Percentiles rank a stretch among this genome's conserved stretches.
Evolutionary conservation across 2,113 vertebrate genomes (phyloP).

Genomic region (Spea bombifrons): DNA sequence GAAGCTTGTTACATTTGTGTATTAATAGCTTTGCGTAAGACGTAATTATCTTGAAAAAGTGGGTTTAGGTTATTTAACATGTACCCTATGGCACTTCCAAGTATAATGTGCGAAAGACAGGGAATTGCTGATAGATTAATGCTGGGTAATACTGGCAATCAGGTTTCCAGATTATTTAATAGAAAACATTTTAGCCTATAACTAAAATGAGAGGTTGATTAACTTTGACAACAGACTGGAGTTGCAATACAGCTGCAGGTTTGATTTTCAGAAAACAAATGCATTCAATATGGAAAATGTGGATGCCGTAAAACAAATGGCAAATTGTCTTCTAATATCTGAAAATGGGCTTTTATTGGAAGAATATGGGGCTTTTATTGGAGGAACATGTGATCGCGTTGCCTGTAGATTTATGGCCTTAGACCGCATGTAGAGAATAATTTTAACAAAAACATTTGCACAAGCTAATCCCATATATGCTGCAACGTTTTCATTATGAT

Average conservation of each 20-base stretch:
- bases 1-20: constrained; percentile 36
- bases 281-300: constrained; percentile 41
- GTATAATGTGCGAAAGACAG: constrained; percentile 24
- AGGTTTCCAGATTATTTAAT: constrained; percentile 46
- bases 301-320: constrained; percentile 45
- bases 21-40: constrained; percentile 34
- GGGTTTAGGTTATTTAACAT: constrained; percentile 35
- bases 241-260: constrained; percentile 41
- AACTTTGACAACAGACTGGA: constrained; percentile 40
- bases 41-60: constrained; percentile 22
- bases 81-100: constrained; percentile 29
- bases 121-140: constrained; percentile 43
- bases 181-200: constrained; percentile 47
- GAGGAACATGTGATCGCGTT: constrained; percentile 26
- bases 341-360: constrained; percentile 47
- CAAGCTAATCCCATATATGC: constrained; percentile 35
- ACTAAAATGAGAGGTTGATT: constrained; percentile 43
- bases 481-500: constrained; percentile 35
- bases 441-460: constrained; percentile 26
- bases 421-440: constrained; percentile 27
- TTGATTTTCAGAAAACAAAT: constrained; percentile 41
- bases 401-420: constrained; percentile 33
- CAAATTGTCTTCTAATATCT: constrained; percentile 47
- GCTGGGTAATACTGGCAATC: constrained; percentile 36
- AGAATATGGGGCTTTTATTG: constrained; percentile 44